Conservation (phyloP, 2,113 vertebrate species). For the Eudyptes chrysolophus region DNA sequence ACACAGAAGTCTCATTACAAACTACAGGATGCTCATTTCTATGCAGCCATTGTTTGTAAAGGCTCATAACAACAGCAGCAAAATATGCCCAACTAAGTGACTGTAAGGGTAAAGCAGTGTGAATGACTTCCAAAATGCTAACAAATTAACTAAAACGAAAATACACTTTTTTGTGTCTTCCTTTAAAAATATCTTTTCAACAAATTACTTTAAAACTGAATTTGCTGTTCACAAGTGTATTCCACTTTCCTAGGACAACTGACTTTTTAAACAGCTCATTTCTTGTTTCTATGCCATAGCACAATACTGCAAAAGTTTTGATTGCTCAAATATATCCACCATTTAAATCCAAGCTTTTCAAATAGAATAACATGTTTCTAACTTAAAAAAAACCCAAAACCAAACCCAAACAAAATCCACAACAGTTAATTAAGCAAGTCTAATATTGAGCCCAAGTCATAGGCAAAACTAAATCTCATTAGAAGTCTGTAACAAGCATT, state of each 20-base stretch:
- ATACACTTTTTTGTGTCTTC: neutral
- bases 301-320: neutral
- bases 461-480: neutral
- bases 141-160: neutral
- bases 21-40: neutral
- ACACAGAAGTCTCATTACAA: neutral
- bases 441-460: neutral
- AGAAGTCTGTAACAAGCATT: neutral
- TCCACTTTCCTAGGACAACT: neutral
- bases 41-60: neutral
- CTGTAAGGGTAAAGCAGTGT: neutral
- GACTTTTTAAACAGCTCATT: neutral
- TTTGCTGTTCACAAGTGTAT: neutral
- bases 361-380: neutral
- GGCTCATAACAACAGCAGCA: neutral
- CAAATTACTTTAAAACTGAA: neutral
- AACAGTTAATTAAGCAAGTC: neutral
- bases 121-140: neutral
- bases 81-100: neutral
- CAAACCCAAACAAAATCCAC: neutral
- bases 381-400: neutral
- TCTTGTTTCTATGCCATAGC: neutral
- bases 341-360: neutral
- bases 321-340: neutral
- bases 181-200: neutral